Evolutionary conservation across 2,888 invertebrate genomes (phyloP).

Genomic region (Poecilus cupreus): DNA sequence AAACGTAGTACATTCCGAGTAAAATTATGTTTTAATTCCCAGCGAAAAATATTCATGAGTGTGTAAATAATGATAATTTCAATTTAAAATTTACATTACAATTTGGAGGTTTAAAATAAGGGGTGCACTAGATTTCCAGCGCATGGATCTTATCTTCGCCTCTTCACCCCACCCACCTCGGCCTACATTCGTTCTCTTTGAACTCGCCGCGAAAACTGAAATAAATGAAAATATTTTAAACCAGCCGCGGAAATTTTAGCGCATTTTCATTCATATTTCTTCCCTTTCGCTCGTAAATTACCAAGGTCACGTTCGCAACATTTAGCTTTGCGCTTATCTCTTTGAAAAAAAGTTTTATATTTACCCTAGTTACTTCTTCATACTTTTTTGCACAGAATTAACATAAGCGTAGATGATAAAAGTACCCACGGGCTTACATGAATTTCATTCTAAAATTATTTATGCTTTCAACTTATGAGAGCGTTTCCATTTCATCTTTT

Average conservation of each 20-base stretch:
- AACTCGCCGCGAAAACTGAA: background rate
- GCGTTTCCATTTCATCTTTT: no score
- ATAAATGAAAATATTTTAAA: slow-evolving; percentile 49
- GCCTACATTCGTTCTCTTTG: background rate
- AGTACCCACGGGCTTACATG: background rate
- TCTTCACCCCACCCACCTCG: no score
- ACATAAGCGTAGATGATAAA: slow-evolving; percentile 23
- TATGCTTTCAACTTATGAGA: background rate
- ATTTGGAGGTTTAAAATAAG: slow-evolving; percentile 5
- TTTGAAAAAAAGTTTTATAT: slow-evolving; percentile 38
- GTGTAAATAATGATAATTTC: slow-evolving; percentile 42
- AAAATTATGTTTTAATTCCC: slow-evolving; percentile 29
- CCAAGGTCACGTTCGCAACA: slow-evolving; percentile 22
- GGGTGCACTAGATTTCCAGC: background rate
- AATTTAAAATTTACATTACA: slow-evolving; percentile 45
- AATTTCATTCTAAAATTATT: background rate
- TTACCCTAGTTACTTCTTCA: background rate
- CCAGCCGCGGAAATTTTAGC: background rate
- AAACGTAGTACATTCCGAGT: background rate
- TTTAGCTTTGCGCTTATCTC: slow-evolving; percentile 31
- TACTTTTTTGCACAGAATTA: slow-evolving; percentile 15
- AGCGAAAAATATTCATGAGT: slow-evolving; percentile 31
- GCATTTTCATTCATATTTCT: slow-evolving; percentile 39
- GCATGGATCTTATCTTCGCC: background rate
- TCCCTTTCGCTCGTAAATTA: slow-evolving; percentile 18